Evolutionary conservation across 2,888 invertebrate species (phyloP).

Genomic region (Ennomos quercinarius): DNA sequence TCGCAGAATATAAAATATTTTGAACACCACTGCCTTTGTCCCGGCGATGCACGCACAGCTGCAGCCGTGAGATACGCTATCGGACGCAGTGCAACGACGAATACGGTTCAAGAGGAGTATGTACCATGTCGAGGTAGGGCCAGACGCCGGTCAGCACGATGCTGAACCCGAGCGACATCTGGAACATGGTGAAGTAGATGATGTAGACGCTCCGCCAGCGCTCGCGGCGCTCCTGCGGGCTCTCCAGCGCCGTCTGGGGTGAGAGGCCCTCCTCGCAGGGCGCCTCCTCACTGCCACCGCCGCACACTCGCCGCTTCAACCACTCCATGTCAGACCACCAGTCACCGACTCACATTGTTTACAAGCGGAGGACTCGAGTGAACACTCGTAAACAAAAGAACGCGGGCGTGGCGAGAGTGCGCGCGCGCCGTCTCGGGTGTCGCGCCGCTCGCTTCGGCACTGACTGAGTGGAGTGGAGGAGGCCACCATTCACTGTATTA

Average conservation of each 20-base stretch:
- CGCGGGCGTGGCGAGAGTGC: slow-evolving; percentile 23
- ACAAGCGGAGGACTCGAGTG: not conserved
- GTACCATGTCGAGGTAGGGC: slow-evolving; percentile 94
- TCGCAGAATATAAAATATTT: too few relatives aligned
- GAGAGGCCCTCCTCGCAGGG: slow-evolving; percentile 7
- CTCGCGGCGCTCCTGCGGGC: slow-evolving; percentile 86
- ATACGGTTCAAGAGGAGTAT: not conserved
- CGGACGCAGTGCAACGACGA: not conserved
- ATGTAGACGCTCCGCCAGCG: slow-evolving; percentile 92
- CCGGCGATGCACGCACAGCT: too few relatives aligned
- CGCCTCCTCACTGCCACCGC: slow-evolving; percentile 36
- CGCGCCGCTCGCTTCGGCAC: slow-evolving; percentile 30
- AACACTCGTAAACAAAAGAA: slow-evolving; percentile 45
- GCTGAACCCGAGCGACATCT: slow-evolving; percentile 95
- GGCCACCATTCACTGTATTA: not conserved
- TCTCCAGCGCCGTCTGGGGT: slow-evolving; percentile 83
- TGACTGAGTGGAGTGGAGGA: not conserved
- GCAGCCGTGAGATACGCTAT: too few relatives aligned
- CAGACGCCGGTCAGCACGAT: slow-evolving; percentile 95
- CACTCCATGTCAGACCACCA: slow-evolving; percentile 58
- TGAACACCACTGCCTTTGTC: too few relatives aligned
- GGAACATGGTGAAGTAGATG: slow-evolving; percentile 95
- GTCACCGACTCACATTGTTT: slow-evolving; percentile 24
- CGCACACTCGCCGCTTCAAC: slow-evolving; percentile 55
- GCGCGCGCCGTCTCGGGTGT: slow-evolving; percentile 41